Evolutionary conservation across 2,888 invertebrate species (phyloP), one percentile per base, ranked within the genome.

Genomic region (Xiphydria camelus): DNA sequence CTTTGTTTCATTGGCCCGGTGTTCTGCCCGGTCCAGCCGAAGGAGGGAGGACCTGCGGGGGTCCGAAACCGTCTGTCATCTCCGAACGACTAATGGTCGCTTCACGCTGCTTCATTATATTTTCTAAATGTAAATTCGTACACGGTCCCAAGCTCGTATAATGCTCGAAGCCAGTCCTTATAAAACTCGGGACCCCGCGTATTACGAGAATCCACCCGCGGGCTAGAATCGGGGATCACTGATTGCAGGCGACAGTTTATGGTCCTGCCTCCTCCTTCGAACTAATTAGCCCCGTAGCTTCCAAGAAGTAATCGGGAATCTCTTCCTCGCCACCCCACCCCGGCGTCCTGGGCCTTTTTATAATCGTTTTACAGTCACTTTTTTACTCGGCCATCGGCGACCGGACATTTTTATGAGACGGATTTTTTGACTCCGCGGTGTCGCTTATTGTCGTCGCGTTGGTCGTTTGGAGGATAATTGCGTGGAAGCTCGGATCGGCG

Each of bases 61-160:
- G 71, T 73, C 70, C 71, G 64, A 70, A 71, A 71, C 62, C 71
- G 73, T 74, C 73, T 74, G 75, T 75, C 75, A 75, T 75, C 73
- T 73, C 69, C 64, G 69, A 71, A 71, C 68, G 70, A 75, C 75
- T 75, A 75, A 74, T 74, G 73, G 73, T 70, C 66, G 72, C 66
- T 69, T 73, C 73, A 67, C 71, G 73, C 73, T 70, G 73, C 73
- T 73, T 74, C 74, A 72, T 75, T 75, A 75, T 74, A 73, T 72
- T 75, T 74, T 74, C 68, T 75, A 73, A 74, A 75, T 75, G 74
- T 73, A 75, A 75, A 75, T 74, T 73, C 69, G 70, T 70, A 70
- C 66, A 68, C 63, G 71, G 61, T 57, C 56, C 59, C 49, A 26
- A 26, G n/a, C 47, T 48, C 61, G 40, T 34, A 29, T 44, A 61